Conservation (phyloP, 2,888 invertebrate species). For the Steromphala cineraria region DNA sequence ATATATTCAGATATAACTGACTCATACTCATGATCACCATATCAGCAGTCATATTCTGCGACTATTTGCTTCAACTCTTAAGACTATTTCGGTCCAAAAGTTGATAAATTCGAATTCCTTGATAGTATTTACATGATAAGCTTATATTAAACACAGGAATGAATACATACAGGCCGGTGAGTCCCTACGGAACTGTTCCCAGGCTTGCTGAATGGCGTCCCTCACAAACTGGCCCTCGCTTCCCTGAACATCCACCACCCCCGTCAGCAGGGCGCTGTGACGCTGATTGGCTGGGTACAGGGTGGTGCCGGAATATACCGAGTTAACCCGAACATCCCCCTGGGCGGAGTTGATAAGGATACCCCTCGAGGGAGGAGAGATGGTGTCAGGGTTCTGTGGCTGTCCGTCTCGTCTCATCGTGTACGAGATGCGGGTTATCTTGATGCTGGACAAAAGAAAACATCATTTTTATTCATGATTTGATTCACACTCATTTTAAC, state of each 20-base stretch:
- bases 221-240: background rate
- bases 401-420: conserved; percentile 19
- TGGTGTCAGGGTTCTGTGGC: background rate
- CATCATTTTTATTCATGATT: background rate
- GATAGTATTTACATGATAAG: no score
- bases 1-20: no score
- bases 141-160: no score
- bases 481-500: no score
- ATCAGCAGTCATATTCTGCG: no score
- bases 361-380: background rate
- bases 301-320: background rate
- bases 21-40: no score
- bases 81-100: no score
- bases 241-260: conserved; percentile 5
- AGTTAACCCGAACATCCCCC: background rate
- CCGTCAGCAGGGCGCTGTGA: background rate
- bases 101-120: no score
- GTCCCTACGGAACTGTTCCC: background rate
- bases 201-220: background rate
- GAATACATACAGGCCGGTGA: no score
- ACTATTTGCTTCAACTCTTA: no score
- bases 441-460: conserved; percentile 4
- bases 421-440: conserved; percentile 12
- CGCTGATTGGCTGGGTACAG: background rate
- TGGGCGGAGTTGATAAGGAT: background rate